These are phyloP conservation scores for Drosophila arizonae DNA, from an alignment of 1,140 invertebrate genomes.

Conservation along the genomic window DNA sequence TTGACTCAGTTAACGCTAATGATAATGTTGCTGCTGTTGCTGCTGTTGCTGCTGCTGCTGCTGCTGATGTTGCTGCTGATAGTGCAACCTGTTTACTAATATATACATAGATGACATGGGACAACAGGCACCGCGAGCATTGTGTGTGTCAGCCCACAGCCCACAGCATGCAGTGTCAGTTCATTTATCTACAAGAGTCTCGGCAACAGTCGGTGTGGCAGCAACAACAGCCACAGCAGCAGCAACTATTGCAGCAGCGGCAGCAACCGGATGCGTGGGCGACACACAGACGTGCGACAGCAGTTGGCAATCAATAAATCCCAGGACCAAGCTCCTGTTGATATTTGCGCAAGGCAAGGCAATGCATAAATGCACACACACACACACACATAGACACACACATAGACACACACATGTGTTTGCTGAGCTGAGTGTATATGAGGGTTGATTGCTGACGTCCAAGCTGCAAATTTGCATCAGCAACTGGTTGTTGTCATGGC, in stretches of 20 bases:
- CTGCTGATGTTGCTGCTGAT: slow-evolving; percentile 21
- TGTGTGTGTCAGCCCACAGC: slow-evolving; percentile 1
- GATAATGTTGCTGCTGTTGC: slow-evolving; percentile 36
- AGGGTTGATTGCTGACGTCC: slow-evolving; percentile 66
- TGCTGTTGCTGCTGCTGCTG: background rate
- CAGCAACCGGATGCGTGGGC: slow-evolving; percentile 46
- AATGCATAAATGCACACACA: slow-evolving; percentile 70
- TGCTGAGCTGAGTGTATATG: slow-evolving; percentile 28
- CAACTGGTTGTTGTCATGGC: slow-evolving; percentile 50
- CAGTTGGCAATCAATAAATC: slow-evolving; percentile 73
- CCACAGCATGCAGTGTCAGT: slow-evolving; percentile 10
- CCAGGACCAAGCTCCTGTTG: slow-evolving; percentile 76
- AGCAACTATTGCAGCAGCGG: slow-evolving; percentile 25
- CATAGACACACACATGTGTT: background rate
- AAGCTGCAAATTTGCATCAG: slow-evolving; percentile 50
- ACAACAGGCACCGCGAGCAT: slow-evolving; percentile 40
- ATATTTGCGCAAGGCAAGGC: slow-evolving; percentile 71
- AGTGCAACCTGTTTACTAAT: slow-evolving; percentile 59
- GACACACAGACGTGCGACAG: slow-evolving; percentile 23
- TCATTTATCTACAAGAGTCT: slow-evolving; percentile 25
- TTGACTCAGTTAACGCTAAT: slow-evolving; percentile 24
- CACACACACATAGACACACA: background rate
- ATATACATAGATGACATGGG: slow-evolving; percentile 68
- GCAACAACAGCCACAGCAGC: background rate
- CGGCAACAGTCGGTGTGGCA: background rate